phyloP scores from a whole-genome alignment of 1,140 invertebrate species.

The Grapholita molesta region DNA sequence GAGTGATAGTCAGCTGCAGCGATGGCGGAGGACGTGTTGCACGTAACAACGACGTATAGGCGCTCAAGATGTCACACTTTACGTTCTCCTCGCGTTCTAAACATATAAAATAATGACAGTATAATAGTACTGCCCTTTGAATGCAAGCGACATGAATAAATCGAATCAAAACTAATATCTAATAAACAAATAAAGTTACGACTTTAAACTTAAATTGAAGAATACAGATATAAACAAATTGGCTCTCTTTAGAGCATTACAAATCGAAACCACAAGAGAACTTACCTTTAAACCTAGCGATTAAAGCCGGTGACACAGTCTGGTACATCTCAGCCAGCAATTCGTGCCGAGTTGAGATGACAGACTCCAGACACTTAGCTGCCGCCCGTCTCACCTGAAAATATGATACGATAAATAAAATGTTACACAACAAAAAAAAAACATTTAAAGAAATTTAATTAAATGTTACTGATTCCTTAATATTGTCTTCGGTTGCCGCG shows the following conservation, averaged over 20 bases:
- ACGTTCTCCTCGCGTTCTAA: constrained; percentile 98
- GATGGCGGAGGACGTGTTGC: constrained; percentile 87
- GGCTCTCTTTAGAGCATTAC: constrained; percentile 16
- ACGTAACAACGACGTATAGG: constrained; percentile 94
- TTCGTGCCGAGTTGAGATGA: constrained; percentile 95
- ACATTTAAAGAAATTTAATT: background rate
- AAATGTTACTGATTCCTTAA: too few relatives aligned
- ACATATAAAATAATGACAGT: constrained; percentile 19
- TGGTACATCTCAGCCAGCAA: constrained; percentile 94
- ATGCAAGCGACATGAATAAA: too few relatives aligned
- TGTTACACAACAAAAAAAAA: background rate
- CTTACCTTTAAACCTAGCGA: constrained; percentile 93
- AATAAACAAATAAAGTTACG: too few relatives aligned
- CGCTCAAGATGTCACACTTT: constrained; percentile 98
- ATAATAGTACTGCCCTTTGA: too few relatives aligned
- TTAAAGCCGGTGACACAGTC: constrained; percentile 92
- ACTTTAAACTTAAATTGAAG: too few relatives aligned
- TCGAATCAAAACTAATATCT: too few relatives aligned
- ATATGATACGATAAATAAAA: background rate
- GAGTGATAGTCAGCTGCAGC: constrained; percentile 46
- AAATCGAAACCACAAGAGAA: constrained; percentile 2
- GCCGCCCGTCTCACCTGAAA: constrained; percentile 87
- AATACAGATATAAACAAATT: too few relatives aligned
- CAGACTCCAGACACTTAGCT: constrained; percentile 97
- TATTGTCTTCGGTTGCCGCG: too few relatives aligned